A percentile compares a stretch with the other conserved stretches of the same genome.
Conservation (phyloP, 1,140 invertebrate genomes). For the Limonius californicus region DNA sequence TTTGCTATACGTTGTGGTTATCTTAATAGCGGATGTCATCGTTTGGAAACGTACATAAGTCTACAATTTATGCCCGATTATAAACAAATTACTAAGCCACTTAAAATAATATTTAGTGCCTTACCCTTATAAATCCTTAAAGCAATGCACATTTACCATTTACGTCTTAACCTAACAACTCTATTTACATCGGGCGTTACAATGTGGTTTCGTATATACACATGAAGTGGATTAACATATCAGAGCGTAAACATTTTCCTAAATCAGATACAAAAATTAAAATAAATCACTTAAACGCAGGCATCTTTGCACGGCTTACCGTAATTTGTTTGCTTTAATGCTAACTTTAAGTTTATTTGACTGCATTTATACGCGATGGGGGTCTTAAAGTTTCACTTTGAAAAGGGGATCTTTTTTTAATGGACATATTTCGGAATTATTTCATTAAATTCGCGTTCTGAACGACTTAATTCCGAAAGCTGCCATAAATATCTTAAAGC, state of each 20-base stretch:
- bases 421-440: constrained; percentile 18
- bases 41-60: constrained; percentile 3
- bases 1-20: no score
- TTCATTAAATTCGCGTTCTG: constrained; percentile 18
- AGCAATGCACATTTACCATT: constrained; percentile 5
- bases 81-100: constrained; percentile 30
- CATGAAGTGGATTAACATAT: constrained; percentile 25
- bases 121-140: constrained; percentile 28
- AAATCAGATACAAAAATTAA: constrained; percentile 29
- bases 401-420: background rate
- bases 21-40: background rate
- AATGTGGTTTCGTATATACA: constrained; percentile 12
- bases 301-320: background rate
- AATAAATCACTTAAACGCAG: constrained; percentile 19
- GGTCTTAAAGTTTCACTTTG: background rate
- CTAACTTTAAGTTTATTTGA: background rate
- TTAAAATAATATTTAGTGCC: constrained; percentile 33
- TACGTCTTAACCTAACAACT: constrained; percentile 24
- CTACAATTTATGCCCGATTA: constrained; percentile 23
- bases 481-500: no score
- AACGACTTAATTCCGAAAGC: no score
- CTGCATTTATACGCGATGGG: background rate
- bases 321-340: background rate
- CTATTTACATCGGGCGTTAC: constrained; percentile 29
- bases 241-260: constrained; percentile 30